Conservation (phyloP, 2,888 invertebrate species). For the Mythimna impura region DNA sequence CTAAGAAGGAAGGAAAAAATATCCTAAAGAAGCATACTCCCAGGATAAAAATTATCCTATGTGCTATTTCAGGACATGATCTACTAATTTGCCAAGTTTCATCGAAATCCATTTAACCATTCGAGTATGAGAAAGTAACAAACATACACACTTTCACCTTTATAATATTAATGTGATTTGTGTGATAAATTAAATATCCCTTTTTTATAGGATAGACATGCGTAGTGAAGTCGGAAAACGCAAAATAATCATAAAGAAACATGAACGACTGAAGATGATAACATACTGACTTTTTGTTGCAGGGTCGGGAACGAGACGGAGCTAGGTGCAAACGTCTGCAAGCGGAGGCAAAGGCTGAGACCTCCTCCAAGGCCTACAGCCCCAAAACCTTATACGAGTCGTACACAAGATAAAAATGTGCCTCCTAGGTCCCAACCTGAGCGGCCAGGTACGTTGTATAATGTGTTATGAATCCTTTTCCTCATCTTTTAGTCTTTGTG, state of each 20-base stretch:
- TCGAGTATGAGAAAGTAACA: too few relatives aligned
- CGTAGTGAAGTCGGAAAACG: too few relatives aligned
- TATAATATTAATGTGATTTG: too few relatives aligned
- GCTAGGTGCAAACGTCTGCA: constrained; percentile 66
- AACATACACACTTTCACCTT: too few relatives aligned
- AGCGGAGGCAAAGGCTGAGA: constrained; percentile 74
- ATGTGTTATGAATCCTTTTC: neutral
- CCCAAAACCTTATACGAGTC: constrained; percentile 65
- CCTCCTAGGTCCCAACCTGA: constrained; percentile 47
- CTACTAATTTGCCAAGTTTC: too few relatives aligned
- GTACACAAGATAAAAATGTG: constrained; percentile 34
- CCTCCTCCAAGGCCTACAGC: constrained; percentile 55
- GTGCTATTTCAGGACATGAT: too few relatives aligned
- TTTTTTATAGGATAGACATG: neutral
- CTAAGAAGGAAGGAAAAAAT: too few relatives aligned
- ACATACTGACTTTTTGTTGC: neutral
- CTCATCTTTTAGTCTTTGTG: neutral
- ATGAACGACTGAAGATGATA: neutral
- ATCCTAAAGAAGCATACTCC: too few relatives aligned
- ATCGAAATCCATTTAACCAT: too few relatives aligned
- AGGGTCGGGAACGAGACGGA: constrained; percentile 68
- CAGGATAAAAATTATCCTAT: too few relatives aligned
- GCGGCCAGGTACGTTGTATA: constrained; percentile 64
- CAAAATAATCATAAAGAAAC: neutral
- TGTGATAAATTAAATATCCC: too few relatives aligned